Conservation (phyloP, 2,797 vertebrate genomes). For the Catostomus latipinnis region DNA sequence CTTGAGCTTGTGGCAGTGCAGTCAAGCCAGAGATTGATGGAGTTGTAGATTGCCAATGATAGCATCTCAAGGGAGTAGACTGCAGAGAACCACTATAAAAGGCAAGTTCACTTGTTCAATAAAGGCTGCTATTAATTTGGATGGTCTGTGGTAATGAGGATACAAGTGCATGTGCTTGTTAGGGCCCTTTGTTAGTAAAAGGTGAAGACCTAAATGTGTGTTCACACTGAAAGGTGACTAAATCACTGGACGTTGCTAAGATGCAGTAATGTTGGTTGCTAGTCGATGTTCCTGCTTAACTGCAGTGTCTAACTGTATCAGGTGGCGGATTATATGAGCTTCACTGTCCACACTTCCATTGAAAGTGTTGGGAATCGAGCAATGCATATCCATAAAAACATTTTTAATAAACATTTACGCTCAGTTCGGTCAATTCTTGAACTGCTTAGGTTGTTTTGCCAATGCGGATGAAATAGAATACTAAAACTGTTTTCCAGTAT, state of each 20-base stretch:
- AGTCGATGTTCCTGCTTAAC: too few species aligned
- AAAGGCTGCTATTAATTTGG: not conserved
- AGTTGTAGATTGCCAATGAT: conserved; percentile 36
- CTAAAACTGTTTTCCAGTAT: too few species aligned
- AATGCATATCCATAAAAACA: too few species aligned
- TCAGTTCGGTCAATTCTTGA: too few species aligned
- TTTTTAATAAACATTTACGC: too few species aligned
- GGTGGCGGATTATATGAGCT: too few species aligned
- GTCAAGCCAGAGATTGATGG: conserved; percentile 1
- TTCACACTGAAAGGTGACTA: not conserved
- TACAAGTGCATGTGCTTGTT: not conserved
- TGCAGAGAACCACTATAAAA: not conserved
- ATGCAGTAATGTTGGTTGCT: too few species aligned
- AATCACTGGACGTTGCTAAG: not conserved
- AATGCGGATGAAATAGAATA: too few species aligned
- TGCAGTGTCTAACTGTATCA: too few species aligned
- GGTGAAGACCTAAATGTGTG: not conserved
- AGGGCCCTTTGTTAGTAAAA: not conserved
- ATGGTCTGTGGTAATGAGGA: not conserved
- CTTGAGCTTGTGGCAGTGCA: not conserved
- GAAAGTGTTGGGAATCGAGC: too few species aligned
- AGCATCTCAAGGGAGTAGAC: conserved; percentile 11
- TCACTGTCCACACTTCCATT: too few species aligned
- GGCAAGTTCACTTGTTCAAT: conserved; percentile 26
- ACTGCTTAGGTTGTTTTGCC: too few species aligned